A percentile compares a stretch with the other conserved stretches of the same genome.
phyloP scores from a whole-genome alignment of 2,797 vertebrate species.

The Echiichthys vipera region DNA sequence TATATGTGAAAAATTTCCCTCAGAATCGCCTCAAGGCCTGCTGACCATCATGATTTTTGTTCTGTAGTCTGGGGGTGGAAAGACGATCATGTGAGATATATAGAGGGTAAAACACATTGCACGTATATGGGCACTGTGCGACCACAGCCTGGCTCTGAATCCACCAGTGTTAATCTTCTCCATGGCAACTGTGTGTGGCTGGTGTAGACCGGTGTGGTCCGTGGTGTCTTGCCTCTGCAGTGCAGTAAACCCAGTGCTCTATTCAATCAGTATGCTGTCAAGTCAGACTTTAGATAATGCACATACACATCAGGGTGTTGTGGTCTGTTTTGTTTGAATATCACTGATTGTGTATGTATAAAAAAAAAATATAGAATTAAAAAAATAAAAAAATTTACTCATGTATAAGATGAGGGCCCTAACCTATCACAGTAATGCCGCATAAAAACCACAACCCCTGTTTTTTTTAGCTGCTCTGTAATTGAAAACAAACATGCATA shows the following conservation, averaged over 20 bases:
- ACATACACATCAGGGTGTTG: slow-evolving; percentile 73
- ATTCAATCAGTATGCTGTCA: slow-evolving; percentile 77
- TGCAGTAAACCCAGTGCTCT: slow-evolving; percentile 76
- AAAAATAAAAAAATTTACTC: slow-evolving; percentile 45
- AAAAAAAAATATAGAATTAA: slow-evolving; percentile 37
- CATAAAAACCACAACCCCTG: slow-evolving; percentile 60
- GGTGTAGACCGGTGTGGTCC: slow-evolving; percentile 66
- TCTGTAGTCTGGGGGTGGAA: slow-evolving; percentile 31
- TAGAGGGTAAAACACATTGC: slow-evolving; percentile 66
- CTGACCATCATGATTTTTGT: slow-evolving; percentile 53
- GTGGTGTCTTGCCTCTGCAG: slow-evolving; percentile 76
- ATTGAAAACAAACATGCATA: slow-evolving; percentile 72
- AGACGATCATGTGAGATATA: slow-evolving; percentile 32
- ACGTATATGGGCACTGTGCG: slow-evolving; percentile 63
- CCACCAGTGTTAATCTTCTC: slow-evolving; percentile 78
- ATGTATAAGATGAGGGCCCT: slow-evolving; percentile 66
- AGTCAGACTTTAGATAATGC: slow-evolving; percentile 67
- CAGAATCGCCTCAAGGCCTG: slow-evolving; percentile 57
- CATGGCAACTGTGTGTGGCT: slow-evolving; percentile 77
- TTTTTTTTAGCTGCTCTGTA: slow-evolving; percentile 77
- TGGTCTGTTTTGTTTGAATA: slow-evolving; percentile 71
- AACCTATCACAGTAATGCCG: slow-evolving; percentile 66
- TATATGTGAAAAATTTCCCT: slow-evolving; percentile 59
- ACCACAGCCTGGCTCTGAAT: slow-evolving; percentile 68
- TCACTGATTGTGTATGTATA: slow-evolving; percentile 74